Evolutionary conservation across 2,797 vertebrate species (phyloP).

Genomic region (Sphenodon punctatus): DNA sequence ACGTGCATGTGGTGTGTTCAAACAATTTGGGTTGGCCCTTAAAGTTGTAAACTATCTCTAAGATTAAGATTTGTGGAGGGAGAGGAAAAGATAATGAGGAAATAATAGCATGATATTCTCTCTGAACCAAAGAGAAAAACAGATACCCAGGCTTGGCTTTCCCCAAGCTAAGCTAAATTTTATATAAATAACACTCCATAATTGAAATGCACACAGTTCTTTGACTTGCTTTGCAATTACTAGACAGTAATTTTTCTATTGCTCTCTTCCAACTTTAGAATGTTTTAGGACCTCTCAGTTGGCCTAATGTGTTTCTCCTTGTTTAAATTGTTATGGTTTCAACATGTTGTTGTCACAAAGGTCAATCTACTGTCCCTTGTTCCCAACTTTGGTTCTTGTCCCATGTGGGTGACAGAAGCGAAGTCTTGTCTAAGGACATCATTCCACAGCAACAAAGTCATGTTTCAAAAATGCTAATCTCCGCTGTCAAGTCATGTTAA

Average conservation of each 20-base stretch:
- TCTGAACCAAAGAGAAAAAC: too few species aligned
- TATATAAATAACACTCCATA: background rate
- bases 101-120: too few species aligned
- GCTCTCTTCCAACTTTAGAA: background rate
- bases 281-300: background rate
- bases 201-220: background rate
- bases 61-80: too few species aligned
- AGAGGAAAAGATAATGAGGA: too few species aligned
- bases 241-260: background rate
- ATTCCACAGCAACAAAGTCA: background rate
- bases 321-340: background rate
- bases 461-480: conserved; percentile 7
- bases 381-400: background rate
- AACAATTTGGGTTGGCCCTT: too few species aligned
- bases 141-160: too few species aligned
- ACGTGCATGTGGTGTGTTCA: too few species aligned
- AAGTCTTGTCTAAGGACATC: background rate
- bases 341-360: background rate
- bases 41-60: too few species aligned
- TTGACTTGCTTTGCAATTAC: background rate
- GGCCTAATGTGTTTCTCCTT: background rate
- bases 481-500: background rate
- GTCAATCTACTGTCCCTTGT: background rate
- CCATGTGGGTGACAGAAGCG: background rate
- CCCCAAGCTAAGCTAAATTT: too few species aligned